phyloP scores from a whole-genome alignment of 2,797 vertebrate genomes.

The Percopsis omiscomaycus region DNA sequence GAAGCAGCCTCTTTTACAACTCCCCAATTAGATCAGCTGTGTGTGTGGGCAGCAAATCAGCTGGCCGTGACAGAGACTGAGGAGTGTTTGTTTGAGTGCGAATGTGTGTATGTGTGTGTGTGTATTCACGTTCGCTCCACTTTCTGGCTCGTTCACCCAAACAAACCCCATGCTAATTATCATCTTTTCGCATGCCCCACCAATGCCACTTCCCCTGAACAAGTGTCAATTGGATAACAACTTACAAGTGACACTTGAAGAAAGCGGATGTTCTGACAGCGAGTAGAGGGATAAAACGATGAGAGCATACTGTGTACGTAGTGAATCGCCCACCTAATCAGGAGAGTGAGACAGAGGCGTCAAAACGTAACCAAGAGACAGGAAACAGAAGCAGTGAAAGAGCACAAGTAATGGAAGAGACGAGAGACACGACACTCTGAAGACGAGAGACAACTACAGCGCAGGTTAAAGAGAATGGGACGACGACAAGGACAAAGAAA shows the following conservation, averaged over 20 bases:
- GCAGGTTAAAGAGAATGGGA: not conserved
- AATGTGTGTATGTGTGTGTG: slow-evolving; percentile 12
- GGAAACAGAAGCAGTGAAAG: not conserved
- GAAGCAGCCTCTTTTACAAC: slow-evolving; percentile 76
- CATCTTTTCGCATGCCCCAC: slow-evolving; percentile 26
- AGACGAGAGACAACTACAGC: not conserved
- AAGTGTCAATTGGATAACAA: slow-evolving; percentile 74
- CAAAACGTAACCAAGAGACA: not conserved
- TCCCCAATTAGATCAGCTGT: slow-evolving; percentile 77
- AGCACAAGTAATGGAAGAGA: not conserved
- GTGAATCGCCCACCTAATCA: slow-evolving; percentile 22
- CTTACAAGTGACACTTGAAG: slow-evolving; percentile 62
- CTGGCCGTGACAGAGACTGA: slow-evolving; percentile 37
- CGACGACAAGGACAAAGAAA: not conserved
- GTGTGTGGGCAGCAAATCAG: slow-evolving; percentile 49
- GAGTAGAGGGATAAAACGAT: slow-evolving; percentile 34
- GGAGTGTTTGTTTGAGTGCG: slow-evolving; percentile 17
- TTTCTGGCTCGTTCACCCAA: slow-evolving; percentile 50
- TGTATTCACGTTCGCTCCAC: slow-evolving; percentile 31
- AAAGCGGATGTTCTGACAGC: slow-evolving; percentile 36
- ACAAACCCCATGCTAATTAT: slow-evolving; percentile 63
- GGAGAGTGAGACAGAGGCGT: slow-evolving; percentile 2
- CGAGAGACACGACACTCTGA: no score
- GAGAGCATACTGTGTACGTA: slow-evolving; percentile 35
- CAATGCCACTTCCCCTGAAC: slow-evolving; percentile 65